A percentile compares a stretch with the other conserved stretches of the same genome.
Conservation (phyloP, 2,888 invertebrate genomes). For the Heliconius ismenius region DNA sequence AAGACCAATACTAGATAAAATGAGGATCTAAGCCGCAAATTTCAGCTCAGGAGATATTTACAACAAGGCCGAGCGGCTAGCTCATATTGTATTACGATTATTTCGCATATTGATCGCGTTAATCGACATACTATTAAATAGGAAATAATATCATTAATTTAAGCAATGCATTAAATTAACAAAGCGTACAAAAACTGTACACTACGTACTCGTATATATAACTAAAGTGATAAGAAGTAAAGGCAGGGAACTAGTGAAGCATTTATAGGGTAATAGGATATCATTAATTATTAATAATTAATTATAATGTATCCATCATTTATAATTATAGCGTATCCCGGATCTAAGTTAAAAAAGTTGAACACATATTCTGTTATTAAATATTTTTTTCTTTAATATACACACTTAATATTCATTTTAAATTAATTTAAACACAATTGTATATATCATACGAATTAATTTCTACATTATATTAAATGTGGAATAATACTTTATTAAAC, state of each 20-base stretch:
- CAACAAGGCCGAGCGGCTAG: neutral
- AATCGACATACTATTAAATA: constrained; percentile 32
- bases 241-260: constrained; percentile 13
- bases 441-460: neutral
- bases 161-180: constrained; percentile 32
- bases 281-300: neutral
- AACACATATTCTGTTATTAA: neutral
- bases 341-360: neutral
- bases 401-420: neutral
- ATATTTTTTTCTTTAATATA: neutral
- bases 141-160: constrained; percentile 22
- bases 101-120: constrained; percentile 25
- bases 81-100: constrained; percentile 9
- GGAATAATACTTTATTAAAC: too few species aligned
- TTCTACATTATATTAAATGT: neutral
- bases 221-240: constrained; percentile 34
- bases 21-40: neutral
- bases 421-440: neutral
- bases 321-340: constrained; percentile 4
- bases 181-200: constrained; percentile 34
- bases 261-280: constrained; percentile 12
- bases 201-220: constrained; percentile 23
- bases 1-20: too few species aligned
- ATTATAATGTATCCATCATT: neutral
- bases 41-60: neutral